Evolutionary conservation across 2,888 invertebrate species (phyloP).

Genomic region (Parapristionchus giblindavisi): DNA sequence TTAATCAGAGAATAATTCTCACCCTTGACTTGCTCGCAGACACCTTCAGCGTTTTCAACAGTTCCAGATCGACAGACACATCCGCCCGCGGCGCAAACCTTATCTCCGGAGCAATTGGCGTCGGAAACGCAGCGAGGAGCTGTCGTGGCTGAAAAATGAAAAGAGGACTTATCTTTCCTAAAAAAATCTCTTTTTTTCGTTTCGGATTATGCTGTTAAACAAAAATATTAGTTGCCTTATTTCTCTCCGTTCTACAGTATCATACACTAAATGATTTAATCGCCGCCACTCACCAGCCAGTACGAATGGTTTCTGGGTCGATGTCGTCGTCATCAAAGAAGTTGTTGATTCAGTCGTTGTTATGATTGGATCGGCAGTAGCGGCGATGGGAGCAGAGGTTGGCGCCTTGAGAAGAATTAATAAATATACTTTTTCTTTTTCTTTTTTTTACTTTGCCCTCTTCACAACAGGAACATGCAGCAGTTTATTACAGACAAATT

Average conservation of each 20-base stretch:
- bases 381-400: neutral
- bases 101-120: slow-evolving; percentile 52
- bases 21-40: slow-evolving; percentile 60
- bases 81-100: slow-evolving; percentile 57
- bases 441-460: too few species aligned
- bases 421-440: too few species aligned
- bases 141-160: slow-evolving; percentile 42
- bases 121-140: slow-evolving; percentile 51
- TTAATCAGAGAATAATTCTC: slow-evolving; percentile 27
- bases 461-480: too few species aligned
- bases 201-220: neutral
- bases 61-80: slow-evolving; percentile 63
- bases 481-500: too few species aligned
- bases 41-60: slow-evolving; percentile 52
- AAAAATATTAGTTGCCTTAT: too few species aligned
- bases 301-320: slow-evolving; percentile 10
- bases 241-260: too few species aligned
- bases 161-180: neutral
- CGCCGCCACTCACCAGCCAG: neutral
- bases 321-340: neutral
- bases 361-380: slow-evolving; percentile 31
- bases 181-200: neutral
- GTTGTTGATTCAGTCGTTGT: neutral
- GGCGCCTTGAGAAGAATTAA: too few species aligned
- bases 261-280: too few species aligned